phyloP scores from a whole-genome alignment of 2,113 vertebrate species.

The cat (Felis catus) region DNA sequence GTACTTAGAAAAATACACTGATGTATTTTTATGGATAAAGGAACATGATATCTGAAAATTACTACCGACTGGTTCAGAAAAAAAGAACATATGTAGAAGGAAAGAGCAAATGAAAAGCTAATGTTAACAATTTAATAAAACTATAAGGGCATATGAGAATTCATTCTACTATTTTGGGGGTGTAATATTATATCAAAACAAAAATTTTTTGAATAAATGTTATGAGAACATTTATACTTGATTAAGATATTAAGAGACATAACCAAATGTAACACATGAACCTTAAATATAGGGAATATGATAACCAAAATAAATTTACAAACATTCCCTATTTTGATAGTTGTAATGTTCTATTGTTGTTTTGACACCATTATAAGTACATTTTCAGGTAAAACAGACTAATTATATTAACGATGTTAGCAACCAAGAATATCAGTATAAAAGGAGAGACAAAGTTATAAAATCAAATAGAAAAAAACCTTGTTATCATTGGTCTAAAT shows the following conservation, averaged over 20 bases:
- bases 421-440: background rate
- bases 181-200: background rate
- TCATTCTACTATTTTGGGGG: background rate
- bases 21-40: background rate
- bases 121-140: background rate
- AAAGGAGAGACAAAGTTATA: background rate
- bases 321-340: background rate
- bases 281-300: background rate
- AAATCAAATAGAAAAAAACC: background rate
- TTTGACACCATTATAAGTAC: background rate
- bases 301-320: background rate
- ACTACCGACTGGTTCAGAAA: background rate
- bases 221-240: background rate
- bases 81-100: background rate
- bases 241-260: background rate
- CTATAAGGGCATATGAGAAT: background rate
- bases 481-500: background rate
- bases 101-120: background rate
- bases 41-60: background rate
- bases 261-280: background rate
- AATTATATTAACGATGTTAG: background rate
- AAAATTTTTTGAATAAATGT: background rate
- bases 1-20: background rate
- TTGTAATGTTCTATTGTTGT: background rate
- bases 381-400: background rate